Conservation (phyloP, 2,888 invertebrate species). For the Axea sp. region DNA sequence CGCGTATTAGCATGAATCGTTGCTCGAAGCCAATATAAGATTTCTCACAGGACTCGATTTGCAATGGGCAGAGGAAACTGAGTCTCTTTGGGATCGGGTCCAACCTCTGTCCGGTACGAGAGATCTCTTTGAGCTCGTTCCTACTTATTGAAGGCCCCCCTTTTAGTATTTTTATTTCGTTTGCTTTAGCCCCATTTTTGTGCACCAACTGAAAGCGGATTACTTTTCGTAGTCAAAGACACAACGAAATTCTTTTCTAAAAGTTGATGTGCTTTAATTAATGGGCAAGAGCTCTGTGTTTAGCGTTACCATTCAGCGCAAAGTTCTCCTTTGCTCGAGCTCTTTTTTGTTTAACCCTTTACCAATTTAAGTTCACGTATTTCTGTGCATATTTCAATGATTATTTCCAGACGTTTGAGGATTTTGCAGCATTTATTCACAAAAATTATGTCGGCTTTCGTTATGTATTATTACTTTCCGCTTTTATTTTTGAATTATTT, state of each 20-base stretch:
- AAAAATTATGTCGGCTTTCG: conserved; percentile 19
- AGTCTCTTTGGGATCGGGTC: conserved; percentile 25
- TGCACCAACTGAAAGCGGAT: conserved; percentile 47
- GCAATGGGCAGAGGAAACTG: conserved; percentile 3
- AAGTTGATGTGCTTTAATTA: conserved; percentile 60
- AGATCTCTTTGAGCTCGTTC: conserved; percentile 23
- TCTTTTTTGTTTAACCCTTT: conserved; percentile 31
- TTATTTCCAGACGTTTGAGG: conserved; percentile 18
- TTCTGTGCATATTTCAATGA: conserved; percentile 44
- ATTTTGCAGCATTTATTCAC: conserved; percentile 12
- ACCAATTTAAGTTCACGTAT: conserved; percentile 31
- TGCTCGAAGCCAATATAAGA: conserved; percentile 24
- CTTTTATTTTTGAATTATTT: too few relatives aligned
- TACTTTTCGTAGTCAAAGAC: conserved; percentile 58
- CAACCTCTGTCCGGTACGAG: conserved; percentile 3
- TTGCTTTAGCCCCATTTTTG: conserved; percentile 16
- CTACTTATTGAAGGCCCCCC: conserved; percentile 34
- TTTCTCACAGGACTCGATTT: conserved; percentile 41
- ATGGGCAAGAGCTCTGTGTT: conserved; percentile 35
- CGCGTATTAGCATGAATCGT: conserved; percentile 27
- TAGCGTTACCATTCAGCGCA: conserved; percentile 24
- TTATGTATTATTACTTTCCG: conserved; percentile 1
- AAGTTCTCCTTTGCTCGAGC: conserved; percentile 20
- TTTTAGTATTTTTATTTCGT: conserved; percentile 7
- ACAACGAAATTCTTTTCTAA: conserved; percentile 53